Base-by-base conservation (phyloP, 2,888 invertebrate genomes). In the Drosophila mimica region DNA sequence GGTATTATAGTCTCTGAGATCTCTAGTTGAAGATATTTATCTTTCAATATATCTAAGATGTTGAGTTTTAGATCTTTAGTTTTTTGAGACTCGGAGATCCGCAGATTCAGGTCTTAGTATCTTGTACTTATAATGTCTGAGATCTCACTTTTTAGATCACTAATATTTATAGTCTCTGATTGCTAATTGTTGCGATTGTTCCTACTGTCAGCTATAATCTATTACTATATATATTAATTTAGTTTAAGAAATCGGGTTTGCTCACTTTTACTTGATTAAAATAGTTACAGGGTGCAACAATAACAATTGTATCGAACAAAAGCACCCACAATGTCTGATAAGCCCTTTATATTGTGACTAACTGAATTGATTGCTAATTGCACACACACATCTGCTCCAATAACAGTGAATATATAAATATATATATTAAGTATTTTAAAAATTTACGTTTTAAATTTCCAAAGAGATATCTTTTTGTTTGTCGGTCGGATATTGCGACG, bases 261-360 rank as follows among this genome's bases (percentile, higher is more conserved):
- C 25, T 25, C 25, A 3, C 25, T 2, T 38, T 34, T 34, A 34
- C 34, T 34, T 34, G 1, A 34, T 34, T 34, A 34, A 20, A 15
- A 52, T 8, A 33, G n/a, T 52, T 33, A 25, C 13, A 56, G 38
- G 38, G 64, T 64, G 51, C 20, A 53, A 25, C 6, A n/a, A 33
- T n/a, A 15, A 4, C 20, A 46, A 49, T 36, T 20, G 40, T 28
- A 7, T 15, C 20, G 20, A 46, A 25, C 60, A 61, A 77, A 15
- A 48, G 13, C 38, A 28, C 30, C 25, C 33, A 28, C 28, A 49
- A 52, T 43, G 58, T 48, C 38, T 68, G 85, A 79, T 84, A 80
- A 79, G 49, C 38, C n/a, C 28, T 43, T 56, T 25, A 34, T 43
- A 66, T 52, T 68, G 73, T 82, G 83, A 86, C 78, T 82, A 81